phyloP scores from a whole-genome alignment of 2,113 vertebrate genomes.

The Macroglossus sobrinus region DNA sequence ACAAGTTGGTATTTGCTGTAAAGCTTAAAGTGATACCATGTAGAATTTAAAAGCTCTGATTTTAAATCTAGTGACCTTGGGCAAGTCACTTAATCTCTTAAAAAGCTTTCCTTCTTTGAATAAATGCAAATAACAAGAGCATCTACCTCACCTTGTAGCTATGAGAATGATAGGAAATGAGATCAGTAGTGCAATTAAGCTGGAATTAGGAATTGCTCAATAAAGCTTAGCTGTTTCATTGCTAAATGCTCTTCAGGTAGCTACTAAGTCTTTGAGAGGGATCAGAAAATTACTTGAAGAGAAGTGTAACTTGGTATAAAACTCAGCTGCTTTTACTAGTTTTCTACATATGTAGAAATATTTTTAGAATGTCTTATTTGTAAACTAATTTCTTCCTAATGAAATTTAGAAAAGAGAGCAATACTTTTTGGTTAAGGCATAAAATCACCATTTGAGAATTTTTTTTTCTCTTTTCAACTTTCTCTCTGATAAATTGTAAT shows the following conservation, averaged over 20 bases:
- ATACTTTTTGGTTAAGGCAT: not conserved
- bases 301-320: not conserved
- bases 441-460: not conserved
- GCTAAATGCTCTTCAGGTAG: not conserved
- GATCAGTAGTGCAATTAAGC: not conserved
- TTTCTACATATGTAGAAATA: not conserved
- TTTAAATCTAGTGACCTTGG: not conserved
- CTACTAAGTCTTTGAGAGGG: not conserved
- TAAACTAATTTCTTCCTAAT: not conserved
- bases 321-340: not conserved
- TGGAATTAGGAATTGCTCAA: not conserved
- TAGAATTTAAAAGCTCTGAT: not conserved
- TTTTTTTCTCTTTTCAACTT: not conserved
- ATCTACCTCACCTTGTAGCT: not conserved
- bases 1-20: not conserved
- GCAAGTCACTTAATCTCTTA: not conserved
- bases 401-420: fast-evolving
- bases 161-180: not conserved
- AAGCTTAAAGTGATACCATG: not conserved
- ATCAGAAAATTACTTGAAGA: not conserved
- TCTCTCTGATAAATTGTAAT: not conserved
- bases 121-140: not conserved
- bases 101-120: not conserved
- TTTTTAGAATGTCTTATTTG: not conserved
- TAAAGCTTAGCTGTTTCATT: not conserved